These are phyloP conservation scores for Cyprinella venusta DNA, from an alignment of 2,797 vertebrate species.

Conservation along the genomic window DNA sequence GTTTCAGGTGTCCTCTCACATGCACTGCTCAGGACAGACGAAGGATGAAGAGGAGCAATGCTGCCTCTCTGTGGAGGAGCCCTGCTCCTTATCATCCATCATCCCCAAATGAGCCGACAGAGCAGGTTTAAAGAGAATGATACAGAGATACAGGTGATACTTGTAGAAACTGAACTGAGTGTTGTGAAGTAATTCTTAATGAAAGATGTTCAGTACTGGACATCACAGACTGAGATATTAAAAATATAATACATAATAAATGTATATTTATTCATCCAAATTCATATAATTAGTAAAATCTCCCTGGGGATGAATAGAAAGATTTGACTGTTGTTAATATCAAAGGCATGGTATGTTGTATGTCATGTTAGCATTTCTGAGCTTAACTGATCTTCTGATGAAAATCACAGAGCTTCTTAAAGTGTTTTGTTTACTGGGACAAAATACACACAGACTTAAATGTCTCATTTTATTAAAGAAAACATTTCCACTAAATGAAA, in stretches of 20 bases:
- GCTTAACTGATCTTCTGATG: conserved; percentile 24
- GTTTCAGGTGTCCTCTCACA: neutral
- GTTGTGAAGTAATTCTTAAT: neutral
- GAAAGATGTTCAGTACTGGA: neutral
- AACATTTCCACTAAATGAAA: conserved; percentile 19
- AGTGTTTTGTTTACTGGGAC: neutral
- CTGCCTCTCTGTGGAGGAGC: conserved; percentile 61
- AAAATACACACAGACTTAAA: neutral
- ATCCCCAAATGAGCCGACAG: neutral
- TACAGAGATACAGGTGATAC: no score
- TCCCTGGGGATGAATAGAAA: neutral
- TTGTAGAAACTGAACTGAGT: neutral
- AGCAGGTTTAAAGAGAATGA: neutral
- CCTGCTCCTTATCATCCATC: neutral
- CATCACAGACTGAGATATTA: neutral
- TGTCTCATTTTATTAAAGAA: conserved; percentile 33
- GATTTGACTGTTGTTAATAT: conserved; percentile 19
- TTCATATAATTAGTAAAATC: neutral
- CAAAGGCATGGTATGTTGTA: neutral
- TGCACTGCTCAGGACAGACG: neutral
- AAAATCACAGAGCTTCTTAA: conserved; percentile 4
- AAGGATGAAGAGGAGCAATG: conserved; percentile 50
- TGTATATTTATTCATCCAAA: neutral
- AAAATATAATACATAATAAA: no score
- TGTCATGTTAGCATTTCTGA: neutral